Conservation (phyloP, 2,113 vertebrate species). For the Anguilla japonica region DNA sequence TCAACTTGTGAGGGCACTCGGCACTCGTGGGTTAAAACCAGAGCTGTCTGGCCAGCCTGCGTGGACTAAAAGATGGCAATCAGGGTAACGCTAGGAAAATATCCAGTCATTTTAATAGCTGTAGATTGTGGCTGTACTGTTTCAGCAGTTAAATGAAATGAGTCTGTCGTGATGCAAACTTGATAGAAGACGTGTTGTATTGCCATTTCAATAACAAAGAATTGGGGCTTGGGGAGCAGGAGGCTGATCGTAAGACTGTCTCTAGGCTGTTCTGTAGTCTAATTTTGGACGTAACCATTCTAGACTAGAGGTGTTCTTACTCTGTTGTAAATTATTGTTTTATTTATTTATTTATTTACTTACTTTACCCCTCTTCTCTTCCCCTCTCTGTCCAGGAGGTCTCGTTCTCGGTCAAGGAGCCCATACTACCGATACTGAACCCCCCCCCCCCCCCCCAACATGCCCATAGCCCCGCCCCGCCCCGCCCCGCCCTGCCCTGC, state of each 20-base stretch:
- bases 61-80: neutral
- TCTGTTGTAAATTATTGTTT: neutral
- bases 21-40: neutral
- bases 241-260: neutral
- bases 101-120: neutral
- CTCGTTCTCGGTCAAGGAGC: conserved; percentile 68
- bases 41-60: neutral
- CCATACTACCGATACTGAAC: conserved; percentile 66
- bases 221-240: neutral
- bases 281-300: neutral
- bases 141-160: no score
- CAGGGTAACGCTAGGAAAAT: neutral
- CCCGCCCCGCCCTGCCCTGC: no score
- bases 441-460: neutral
- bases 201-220: neutral
- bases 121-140: neutral
- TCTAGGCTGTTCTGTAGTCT: neutral
- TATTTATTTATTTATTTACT: neutral
- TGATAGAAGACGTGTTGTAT: neutral
- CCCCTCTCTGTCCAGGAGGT: conserved; percentile 52
- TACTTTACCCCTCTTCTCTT: neutral
- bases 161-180: neutral
- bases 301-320: neutral
- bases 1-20: neutral
- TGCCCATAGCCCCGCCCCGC: neutral